These are phyloP conservation scores for Leptinotarsa juncta DNA, from an alignment of 2,888 invertebrate species.

Conservation along the genomic window DNA sequence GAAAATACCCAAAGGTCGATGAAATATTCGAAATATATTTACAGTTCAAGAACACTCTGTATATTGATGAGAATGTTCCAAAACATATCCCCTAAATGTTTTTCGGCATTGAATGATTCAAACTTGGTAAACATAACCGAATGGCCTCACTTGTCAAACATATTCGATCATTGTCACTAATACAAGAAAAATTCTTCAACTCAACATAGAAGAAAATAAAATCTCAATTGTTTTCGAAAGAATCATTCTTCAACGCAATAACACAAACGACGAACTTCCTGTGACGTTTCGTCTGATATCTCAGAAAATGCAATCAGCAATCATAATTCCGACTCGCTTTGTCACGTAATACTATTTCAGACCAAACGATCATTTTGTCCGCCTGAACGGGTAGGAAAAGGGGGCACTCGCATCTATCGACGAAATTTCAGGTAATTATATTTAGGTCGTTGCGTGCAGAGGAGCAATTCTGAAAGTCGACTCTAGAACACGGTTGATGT, in stretches of 20 bases:
- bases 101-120: too few relatives aligned
- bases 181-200: too few relatives aligned
- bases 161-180: too few relatives aligned
- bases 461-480: constrained; percentile 44
- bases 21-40: too few relatives aligned
- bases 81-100: too few relatives aligned
- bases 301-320: constrained; percentile 11
- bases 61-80: too few relatives aligned
- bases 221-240: not conserved
- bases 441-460: constrained; percentile 46
- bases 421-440: constrained; percentile 46
- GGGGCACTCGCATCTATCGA: constrained; percentile 17
- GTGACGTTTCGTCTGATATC: not conserved
- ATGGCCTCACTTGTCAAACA: too few relatives aligned
- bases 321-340: constrained; percentile 10
- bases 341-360: constrained; percentile 12
- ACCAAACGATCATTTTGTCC: constrained; percentile 8
- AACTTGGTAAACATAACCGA: too few relatives aligned
- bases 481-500: constrained; percentile 44
- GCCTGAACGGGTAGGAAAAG: constrained; percentile 1
- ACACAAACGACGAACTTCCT: constrained; percentile 5
- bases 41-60: too few relatives aligned
- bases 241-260: not conserved
- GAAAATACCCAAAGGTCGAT: too few relatives aligned
- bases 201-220: not conserved